Conservation (phyloP, 2,113 vertebrate species). For the Ceyx melanurus region DNA sequence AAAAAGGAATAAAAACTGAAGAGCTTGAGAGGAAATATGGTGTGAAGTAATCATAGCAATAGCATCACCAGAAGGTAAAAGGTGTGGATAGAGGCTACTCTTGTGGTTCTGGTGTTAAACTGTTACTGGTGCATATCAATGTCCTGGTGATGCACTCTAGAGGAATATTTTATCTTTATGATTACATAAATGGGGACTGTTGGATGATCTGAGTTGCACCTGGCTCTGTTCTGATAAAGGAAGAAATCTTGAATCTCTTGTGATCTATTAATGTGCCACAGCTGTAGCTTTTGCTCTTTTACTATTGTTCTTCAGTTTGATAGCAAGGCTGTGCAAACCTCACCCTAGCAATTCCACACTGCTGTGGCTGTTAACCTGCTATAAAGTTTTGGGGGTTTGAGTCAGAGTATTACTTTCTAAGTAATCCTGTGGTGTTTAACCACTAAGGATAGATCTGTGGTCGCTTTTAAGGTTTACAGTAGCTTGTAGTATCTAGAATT, state of each 20-base stretch:
- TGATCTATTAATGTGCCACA: background rate
- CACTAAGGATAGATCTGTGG: background rate
- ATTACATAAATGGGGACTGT: accelerated
- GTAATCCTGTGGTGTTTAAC: background rate
- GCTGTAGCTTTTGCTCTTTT: background rate
- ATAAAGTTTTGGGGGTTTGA: background rate
- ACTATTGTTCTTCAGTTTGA: background rate
- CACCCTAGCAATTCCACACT: background rate
- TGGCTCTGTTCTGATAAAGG: background rate
- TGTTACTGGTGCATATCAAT: background rate
- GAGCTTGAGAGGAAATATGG: background rate
- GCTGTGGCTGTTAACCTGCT: background rate
- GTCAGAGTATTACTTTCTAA: background rate
- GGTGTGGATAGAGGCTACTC: background rate
- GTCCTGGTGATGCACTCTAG: background rate
- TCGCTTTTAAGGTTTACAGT: background rate
- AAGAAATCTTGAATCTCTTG: background rate
- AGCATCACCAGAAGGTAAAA: background rate
- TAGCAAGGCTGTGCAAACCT: background rate
- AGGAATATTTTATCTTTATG: background rate
- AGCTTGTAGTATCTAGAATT: background rate
- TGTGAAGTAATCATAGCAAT: background rate
- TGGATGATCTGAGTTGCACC: background rate
- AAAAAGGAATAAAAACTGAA: background rate
- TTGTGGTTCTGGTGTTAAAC: background rate